These are phyloP conservation scores for Alloscopus bannaensis DNA, from an alignment of 2,888 invertebrate genomes.

Conservation along the genomic window DNA sequence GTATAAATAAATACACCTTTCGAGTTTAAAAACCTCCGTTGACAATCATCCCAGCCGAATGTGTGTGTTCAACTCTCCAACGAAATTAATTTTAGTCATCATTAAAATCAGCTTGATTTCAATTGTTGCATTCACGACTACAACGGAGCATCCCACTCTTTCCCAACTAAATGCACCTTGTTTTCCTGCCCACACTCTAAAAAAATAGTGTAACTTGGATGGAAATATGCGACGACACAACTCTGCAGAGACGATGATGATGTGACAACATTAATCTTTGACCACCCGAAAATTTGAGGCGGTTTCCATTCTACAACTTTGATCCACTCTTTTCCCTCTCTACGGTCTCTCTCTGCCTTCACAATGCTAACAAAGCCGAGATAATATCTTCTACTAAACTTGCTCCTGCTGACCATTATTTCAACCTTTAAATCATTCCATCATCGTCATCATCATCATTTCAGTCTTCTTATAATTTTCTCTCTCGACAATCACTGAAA, in stretches of 20 bases:
- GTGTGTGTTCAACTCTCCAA: slow-evolving; percentile 8
- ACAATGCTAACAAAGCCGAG: slow-evolving; percentile 20
- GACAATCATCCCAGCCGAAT: neutral
- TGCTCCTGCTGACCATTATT: slow-evolving; percentile 58
- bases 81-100: slow-evolving; percentile 54
- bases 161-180: slow-evolving; percentile 15
- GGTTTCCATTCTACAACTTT: slow-evolving; percentile 25
- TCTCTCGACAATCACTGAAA: neutral
- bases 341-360: neutral
- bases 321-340: too few species aligned
- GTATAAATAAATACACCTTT: too few species aligned
- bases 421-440: slow-evolving; percentile 52
- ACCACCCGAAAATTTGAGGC: slow-evolving; percentile 53
- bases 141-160: neutral
- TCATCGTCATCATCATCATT: neutral
- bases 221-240: too few species aligned
- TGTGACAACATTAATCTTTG: slow-evolving; percentile 54
- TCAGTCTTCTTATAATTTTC: neutral
- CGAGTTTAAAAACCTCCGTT: too few species aligned
- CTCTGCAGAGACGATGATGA: slow-evolving; percentile 17
- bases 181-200: neutral
- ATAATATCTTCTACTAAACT: slow-evolving; percentile 37
- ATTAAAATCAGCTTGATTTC: slow-evolving; percentile 26
- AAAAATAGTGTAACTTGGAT: too few species aligned
- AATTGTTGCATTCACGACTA: neutral